Percentiles rank a stretch among this genome's conserved stretches.
Conservation (phyloP, 2,888 invertebrate genomes). For the Phengaris alcon region DNA sequence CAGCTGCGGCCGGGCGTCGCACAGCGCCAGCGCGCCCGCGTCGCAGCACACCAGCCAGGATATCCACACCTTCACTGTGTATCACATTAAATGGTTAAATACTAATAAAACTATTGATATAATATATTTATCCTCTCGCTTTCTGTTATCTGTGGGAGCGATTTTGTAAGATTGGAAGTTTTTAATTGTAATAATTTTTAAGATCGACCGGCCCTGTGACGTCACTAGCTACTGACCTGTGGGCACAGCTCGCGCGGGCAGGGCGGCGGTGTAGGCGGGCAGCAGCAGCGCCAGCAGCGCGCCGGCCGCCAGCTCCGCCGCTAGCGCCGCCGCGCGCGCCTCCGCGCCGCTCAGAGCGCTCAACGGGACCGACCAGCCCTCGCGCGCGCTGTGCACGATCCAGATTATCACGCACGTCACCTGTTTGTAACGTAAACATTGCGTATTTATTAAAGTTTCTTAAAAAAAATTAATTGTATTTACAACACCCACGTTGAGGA, state of each 20-base stretch:
- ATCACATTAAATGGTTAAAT: no score
- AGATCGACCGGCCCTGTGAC: slow-evolving; percentile 35
- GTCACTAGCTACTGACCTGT: slow-evolving; percentile 59
- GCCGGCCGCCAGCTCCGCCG: slow-evolving; percentile 82
- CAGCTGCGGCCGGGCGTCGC: slow-evolving; percentile 82
- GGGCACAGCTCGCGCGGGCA: slow-evolving; percentile 83
- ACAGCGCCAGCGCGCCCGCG: slow-evolving; percentile 74
- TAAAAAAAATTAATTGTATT: no score
- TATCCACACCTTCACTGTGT: slow-evolving; percentile 85
- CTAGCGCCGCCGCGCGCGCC: slow-evolving; percentile 76
- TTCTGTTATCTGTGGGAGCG: no score
- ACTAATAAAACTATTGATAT: no score
- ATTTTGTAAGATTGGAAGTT: no score
- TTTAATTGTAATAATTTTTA: no score
- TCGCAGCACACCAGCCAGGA: slow-evolving; percentile 84
- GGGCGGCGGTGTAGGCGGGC: slow-evolving; percentile 84
- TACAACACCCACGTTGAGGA: no score
- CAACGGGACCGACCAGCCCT: slow-evolving; percentile 63
- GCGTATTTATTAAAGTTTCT: no score
- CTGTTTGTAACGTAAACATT: slow-evolving; percentile 52
- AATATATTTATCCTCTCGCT: no score
- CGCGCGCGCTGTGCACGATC: slow-evolving; percentile 81
- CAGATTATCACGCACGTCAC: slow-evolving; percentile 88
- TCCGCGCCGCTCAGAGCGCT: slow-evolving; percentile 79
- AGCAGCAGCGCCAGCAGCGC: slow-evolving; percentile 83